Base-by-base conservation (phyloP, 1,140 invertebrate genomes). In the Drosophila fuyamai region DNA sequence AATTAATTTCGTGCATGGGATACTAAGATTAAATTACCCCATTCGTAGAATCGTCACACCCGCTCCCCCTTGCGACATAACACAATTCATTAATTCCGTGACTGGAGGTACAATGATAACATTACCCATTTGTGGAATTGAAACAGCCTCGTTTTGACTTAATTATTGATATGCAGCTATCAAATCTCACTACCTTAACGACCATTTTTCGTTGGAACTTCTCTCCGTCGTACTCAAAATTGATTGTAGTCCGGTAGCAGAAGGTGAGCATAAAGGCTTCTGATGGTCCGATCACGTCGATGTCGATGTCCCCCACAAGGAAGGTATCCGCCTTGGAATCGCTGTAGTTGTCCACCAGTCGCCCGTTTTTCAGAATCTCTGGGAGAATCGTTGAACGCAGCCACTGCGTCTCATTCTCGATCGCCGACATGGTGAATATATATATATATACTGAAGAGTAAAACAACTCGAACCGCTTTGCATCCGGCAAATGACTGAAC, bases 201-300 rank as follows among this genome's bases (percentile, higher is more conserved):
- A 91, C 76, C 23, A 91, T 35, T 48, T 78, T 89, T 2, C 36
- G 59, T 10, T 61, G 53, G 0, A 46, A 9, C n/a, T 53, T 36
- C 3, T 72, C 10, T 0, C 62, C 74, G 1, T 68, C 72, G 35
- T 77, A 89, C 18, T 67, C 53, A 46, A 90, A 79, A n/a, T 40
- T 59, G 0, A 92, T 56, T 0, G 46, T 62, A 0, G 81, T 76
- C 0, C 81, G 38, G 60, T 86, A 92, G 57, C 90, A 92, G 2
- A 32, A 51, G 6, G 90, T 92, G 27, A 91, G 40, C 90, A 92
- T 92, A 16, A 82, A 91, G 5, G 90, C 90, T 50, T 92, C 90
- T 0, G 76, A 61, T 2, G 32, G n/a, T 0, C 86, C 86, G 12
- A 92, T 91, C 1, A 86, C 60, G 50, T 78, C 62, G 0, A 91